A percentile compares a stretch with the other conserved stretches of the same genome.
phyloP scores from a whole-genome alignment of 2,797 vertebrate genomes.

The Hypotaenidia philippensis region DNA sequence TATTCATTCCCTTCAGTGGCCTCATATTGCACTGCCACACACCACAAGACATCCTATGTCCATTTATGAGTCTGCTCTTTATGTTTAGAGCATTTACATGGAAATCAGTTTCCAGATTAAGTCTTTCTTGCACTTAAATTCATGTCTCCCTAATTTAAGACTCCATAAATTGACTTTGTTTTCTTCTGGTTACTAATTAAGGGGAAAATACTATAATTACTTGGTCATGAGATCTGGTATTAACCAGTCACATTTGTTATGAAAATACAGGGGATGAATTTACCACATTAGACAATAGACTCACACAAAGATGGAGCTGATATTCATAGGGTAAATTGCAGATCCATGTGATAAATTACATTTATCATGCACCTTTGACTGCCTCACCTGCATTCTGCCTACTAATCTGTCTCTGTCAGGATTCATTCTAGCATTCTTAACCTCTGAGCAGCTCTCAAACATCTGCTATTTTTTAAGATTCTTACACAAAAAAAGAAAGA shows the following conservation, averaged over 20 bases:
- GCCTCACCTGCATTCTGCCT: conserved; percentile 33
- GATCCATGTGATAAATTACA: conserved; percentile 56
- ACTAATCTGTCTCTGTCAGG: conserved; percentile 62
- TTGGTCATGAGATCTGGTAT: neutral
- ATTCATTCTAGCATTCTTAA: conserved; percentile 44
- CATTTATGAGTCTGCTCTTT: neutral
- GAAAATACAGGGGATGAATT: neutral
- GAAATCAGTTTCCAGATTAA: neutral
- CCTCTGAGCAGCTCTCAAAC: neutral
- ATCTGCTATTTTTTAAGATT: conserved; percentile 16
- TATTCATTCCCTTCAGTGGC: neutral
- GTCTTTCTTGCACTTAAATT: neutral
- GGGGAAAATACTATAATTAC: neutral
- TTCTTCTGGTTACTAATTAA: neutral
- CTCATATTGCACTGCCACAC: neutral
- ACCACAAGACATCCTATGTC: neutral
- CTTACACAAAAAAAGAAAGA: neutral
- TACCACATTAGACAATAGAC: neutral
- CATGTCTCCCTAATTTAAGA: neutral
- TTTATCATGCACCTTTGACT: conserved; percentile 64
- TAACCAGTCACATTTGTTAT: conserved; percentile 1
- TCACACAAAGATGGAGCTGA: neutral
- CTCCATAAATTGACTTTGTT: neutral
- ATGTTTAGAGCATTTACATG: neutral
- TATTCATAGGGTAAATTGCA: conserved; percentile 34